Base-by-base conservation (phyloP, 2,797 vertebrate genomes). In the Ctenosaura bakeri region DNA sequence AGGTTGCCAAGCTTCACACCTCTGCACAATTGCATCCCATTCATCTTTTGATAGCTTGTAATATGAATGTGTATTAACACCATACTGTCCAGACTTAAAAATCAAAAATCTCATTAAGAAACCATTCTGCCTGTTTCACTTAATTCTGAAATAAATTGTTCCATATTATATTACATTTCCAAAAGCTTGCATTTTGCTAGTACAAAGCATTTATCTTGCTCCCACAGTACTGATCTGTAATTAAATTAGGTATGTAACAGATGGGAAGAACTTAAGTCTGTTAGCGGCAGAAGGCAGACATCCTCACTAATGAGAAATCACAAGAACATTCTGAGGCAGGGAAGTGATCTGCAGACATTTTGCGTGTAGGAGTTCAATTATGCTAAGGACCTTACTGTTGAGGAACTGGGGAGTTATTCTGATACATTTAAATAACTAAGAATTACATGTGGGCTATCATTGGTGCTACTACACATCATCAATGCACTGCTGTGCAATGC, bases 241-340 rank as follows among this genome's bases (percentile, higher is more conserved):
- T 95, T 95, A 95, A 95, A 95, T 83, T 92, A 90, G 26, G 81
- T 92, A 91, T 89, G 85, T 90, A 95, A 94, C 95, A 96, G 96
- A 96, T 96, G 96, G 94, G 85, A 92, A 73, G 89, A 95, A 95
- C 90, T 82, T 92, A 95, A 95, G 93, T 92, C 94, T 92, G 85
- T 92, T 91, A 94, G 94, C 89, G 85, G 94, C 95, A 96, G 95
- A 96, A 95, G 94, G 94, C 93, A 94, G 92, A 91, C 87, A 20
- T 0, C 1, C 66, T 92, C 90, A 80, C 88, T 95, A 96, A 95
- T 91, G 93, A 94, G 92, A 91, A 95, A 94, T 94, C 89, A 94
- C 88, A 91, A 87, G 94, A 92, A 6, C 92, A 73, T 86, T 42
- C 87, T 91, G 89, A 88, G 86, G 86, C 93, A 92, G 62, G 14